Base-by-base conservation (phyloP, 2,113 vertebrate genomes). In the Hiodon alosoides region DNA sequence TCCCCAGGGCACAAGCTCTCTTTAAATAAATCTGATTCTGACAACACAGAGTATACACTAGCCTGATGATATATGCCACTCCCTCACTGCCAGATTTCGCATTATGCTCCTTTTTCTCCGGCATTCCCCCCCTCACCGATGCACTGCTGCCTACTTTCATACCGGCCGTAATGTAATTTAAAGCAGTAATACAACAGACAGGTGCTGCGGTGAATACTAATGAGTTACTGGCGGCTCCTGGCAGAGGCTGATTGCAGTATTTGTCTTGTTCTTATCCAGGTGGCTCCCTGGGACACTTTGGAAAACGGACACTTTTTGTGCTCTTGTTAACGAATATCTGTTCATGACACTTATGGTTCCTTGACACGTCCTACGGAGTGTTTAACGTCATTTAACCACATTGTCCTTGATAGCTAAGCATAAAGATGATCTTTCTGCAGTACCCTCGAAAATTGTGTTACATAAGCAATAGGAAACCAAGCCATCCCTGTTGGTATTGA, bases 1-100 rank as follows among this genome's bases (percentile, higher is more conserved):
- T 1, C 50, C 47, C 79, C 75, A 77, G 69, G 75, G 81, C 55
- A 71, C 11, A 64, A 76, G 82, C 79, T 61, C 61, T 77, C 70
- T 77, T 68, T 57, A 75, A 86, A 81, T 83, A 81, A 84, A 80
- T 82, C 80, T 78, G 74, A 75, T 83, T 78, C 79, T 57, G 1
- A 58, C 62, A 67, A 61, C 46, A 52, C 51, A 13, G 16, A 10
- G 51, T 67, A 7, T 48, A n/a, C n/a, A 5, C n/a, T 2, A 47
- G 60, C 69, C 13, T 8, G 4, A 11, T 60, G 14, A 62, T 67
- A 58, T 59, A 55, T 8, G 47, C 53, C 61, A 55, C 46, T 17
- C 14, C 52, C 61, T 50, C 8, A 7, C 54, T 57, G 62, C 11
- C 14, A 67, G 69, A 72, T 60, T 77, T 60, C 57, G 10, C 52